These are phyloP conservation scores for Saguinus imperator DNA, from an alignment of 2,113 vertebrate species.

Conservation along the genomic window DNA sequence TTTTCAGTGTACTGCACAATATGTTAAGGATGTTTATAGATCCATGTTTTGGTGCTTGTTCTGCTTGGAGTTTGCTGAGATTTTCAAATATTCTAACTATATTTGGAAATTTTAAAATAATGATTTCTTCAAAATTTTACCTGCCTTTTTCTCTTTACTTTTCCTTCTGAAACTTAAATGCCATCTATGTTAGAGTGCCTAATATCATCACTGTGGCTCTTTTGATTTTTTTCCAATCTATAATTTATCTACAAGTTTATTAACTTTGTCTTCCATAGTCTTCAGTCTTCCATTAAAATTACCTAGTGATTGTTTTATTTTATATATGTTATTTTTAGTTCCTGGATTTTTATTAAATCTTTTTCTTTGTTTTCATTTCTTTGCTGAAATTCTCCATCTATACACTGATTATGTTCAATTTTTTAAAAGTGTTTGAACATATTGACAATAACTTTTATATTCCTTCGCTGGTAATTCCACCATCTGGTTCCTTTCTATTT, in stretches of 20 bases:
- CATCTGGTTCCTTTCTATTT: neutral
- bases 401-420: neutral
- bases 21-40: neutral
- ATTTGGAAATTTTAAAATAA: neutral
- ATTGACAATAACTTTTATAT: neutral
- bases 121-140: conserved; percentile 28
- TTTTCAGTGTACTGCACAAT: neutral
- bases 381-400: neutral
- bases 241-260: neutral
- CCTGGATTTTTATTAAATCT: conserved; percentile 4
- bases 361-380: neutral
- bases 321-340: neutral
- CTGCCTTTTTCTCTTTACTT: neutral
- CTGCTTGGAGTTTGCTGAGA: conserved; percentile 1
- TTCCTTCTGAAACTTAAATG: conserved; percentile 5
- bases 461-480: neutral
- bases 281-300: neutral
- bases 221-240: neutral
- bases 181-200: neutral
- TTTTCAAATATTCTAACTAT: conserved; percentile 12
- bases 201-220: neutral
- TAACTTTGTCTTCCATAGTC: neutral
- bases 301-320: conserved; percentile 3
- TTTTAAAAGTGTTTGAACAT: conserved; percentile 35
- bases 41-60: neutral